Percentiles rank a stretch among this genome's conserved stretches.
These are phyloP conservation scores for Porites rus DNA, from an alignment of 92 coral and sea anemone species.

Conservation along the genomic window DNA sequence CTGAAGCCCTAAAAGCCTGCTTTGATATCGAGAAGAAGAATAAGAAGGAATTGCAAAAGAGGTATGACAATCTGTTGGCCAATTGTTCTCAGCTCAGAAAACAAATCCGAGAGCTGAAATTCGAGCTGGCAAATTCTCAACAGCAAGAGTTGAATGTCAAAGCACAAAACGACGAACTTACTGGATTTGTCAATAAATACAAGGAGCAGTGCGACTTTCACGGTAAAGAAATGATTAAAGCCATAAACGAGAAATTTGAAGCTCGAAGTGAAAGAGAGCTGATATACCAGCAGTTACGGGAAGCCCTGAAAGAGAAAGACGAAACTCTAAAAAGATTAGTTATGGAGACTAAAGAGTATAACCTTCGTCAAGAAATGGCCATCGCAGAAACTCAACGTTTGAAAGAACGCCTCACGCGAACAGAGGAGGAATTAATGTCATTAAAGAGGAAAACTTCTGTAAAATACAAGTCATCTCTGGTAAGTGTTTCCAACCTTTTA, in stretches of 20 bases:
- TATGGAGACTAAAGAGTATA: conserved; percentile 71
- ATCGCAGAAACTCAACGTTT: conserved; percentile 60
- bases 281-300: conserved; percentile 69
- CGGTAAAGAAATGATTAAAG: conserved; percentile 74
- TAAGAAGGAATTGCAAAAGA: conserved; percentile 72
- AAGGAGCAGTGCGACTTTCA: conserved; percentile 80
- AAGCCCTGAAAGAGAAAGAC: conserved; percentile 63
- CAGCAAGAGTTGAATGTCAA: conserved; percentile 65
- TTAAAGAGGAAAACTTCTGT: conserved; percentile 12
- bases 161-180: conserved; percentile 69
- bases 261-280: conserved; percentile 76
- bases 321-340: conserved; percentile 71
- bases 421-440: conserved; percentile 51
- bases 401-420: conserved; percentile 57
- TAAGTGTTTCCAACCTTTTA: neutral
- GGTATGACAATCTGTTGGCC: conserved; percentile 69
- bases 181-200: conserved; percentile 57
- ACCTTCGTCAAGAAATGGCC: conserved; percentile 65
- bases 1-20: conserved; percentile 81
- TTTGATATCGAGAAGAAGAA: conserved; percentile 83
- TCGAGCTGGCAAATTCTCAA: conserved; percentile 56
- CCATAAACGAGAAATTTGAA: conserved; percentile 79
- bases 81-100: conserved; percentile 77
- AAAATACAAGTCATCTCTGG: neutral
- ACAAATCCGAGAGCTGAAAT: conserved; percentile 71